These are phyloP conservation scores for Cettia cetti DNA, from an alignment of 2,113 vertebrate genomes.

Conservation along the genomic window DNA sequence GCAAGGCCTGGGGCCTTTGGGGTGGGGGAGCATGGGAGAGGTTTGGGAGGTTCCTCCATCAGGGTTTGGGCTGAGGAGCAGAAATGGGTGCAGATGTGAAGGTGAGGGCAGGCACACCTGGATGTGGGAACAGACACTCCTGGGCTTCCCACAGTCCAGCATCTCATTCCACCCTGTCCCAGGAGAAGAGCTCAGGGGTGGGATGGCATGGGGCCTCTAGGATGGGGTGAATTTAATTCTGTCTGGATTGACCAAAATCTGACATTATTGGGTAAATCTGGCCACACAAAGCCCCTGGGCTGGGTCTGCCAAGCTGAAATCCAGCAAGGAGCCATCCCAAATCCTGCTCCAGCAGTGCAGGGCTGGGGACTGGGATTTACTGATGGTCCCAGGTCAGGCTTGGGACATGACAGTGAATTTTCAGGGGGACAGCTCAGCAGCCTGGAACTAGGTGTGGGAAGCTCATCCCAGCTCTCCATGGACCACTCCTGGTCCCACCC, in stretches of 20 bases:
- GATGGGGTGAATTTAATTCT: not conserved
- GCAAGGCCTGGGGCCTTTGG: not conserved
- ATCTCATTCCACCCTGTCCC: not conserved
- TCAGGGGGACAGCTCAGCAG: not conserved
- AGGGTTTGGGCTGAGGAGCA: not conserved
- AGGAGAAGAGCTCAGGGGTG: not conserved
- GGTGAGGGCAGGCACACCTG: not conserved
- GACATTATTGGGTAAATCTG: not conserved
- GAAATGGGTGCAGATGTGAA: not conserved
- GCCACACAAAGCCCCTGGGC: not conserved
- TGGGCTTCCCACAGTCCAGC: not conserved
- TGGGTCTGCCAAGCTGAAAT: not conserved
- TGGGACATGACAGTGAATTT: not conserved
- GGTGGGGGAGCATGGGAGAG: not conserved
- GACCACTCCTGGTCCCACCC: rapidly evolving
- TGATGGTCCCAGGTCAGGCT: rapidly evolving
- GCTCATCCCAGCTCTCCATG: not conserved
- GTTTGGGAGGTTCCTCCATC: not conserved
- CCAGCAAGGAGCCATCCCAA: not conserved
- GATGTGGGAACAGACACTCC: not conserved
- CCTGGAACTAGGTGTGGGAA: not conserved
- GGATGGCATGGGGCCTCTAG: not conserved
- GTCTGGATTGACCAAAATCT: not conserved
- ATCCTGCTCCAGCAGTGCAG: not conserved
- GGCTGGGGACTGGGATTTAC: not conserved